Conservation (phyloP, 2,797 vertebrate genomes). For the Alfaro cultratus region DNA sequence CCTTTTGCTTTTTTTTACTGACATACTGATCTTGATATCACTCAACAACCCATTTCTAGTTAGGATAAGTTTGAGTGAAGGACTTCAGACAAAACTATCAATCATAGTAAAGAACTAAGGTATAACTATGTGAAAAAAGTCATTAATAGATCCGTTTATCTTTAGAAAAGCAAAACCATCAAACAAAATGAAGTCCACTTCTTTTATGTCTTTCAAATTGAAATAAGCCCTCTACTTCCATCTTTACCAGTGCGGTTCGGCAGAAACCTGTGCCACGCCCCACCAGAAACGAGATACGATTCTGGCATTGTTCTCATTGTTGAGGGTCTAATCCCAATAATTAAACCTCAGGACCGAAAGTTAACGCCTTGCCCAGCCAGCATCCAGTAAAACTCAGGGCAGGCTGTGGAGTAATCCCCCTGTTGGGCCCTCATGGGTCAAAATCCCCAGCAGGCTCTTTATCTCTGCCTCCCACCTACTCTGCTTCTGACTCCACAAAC, state of each 20-base stretch:
- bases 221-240: constrained; percentile 54
- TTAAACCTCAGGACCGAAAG: constrained; percentile 77
- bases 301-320: constrained; percentile 80
- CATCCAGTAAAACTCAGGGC: constrained; percentile 58
- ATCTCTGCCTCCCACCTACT: constrained; percentile 16
- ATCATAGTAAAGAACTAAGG: background rate
- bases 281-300: constrained; percentile 74
- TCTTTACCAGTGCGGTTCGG: constrained; percentile 51
- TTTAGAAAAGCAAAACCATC: background rate
- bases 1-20: background rate
- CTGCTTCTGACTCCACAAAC: constrained; percentile 29
- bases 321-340: constrained; percentile 78
- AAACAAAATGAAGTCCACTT: constrained; percentile 16
- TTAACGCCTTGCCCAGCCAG: constrained; percentile 67
- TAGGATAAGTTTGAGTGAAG: background rate
- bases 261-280: constrained; percentile 65
- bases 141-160: background rate
- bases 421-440: constrained; percentile 46
- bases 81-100: constrained; percentile 1
- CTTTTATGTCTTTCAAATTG: constrained; percentile 28
- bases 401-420: constrained; percentile 56
- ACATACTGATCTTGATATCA: background rate
- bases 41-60: background rate
- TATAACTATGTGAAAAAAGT: background rate
- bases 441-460: constrained; percentile 30